phyloP scores from a whole-genome alignment of 2,113 vertebrate genomes.

The Alethe castanea region DNA sequence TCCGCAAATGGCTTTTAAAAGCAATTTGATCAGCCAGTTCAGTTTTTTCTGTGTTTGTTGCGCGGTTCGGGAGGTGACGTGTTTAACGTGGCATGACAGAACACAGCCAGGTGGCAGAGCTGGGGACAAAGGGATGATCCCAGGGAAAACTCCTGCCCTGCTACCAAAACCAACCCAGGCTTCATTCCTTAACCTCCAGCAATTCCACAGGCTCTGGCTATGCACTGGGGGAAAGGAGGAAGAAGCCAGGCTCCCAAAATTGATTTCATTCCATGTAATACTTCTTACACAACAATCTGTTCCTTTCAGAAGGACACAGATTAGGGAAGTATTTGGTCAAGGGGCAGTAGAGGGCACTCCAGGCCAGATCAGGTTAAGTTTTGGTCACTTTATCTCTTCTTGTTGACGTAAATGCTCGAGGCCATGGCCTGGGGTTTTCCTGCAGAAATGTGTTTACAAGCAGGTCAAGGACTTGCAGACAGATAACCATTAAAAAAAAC shows the following conservation, averaged over 20 bases:
- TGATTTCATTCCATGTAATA: conserved; percentile 34
- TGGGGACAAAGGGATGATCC: neutral
- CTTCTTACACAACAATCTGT: conserved; percentile 7
- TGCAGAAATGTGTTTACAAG: conserved; percentile 94
- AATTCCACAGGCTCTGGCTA: neutral
- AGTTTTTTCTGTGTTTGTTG: neutral
- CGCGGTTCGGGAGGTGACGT: neutral
- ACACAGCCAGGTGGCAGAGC: rapidly evolving
- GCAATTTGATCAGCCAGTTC: neutral
- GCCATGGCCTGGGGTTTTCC: conserved; percentile 83
- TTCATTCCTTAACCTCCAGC: neutral
- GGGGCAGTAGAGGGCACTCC: conserved; percentile 94
- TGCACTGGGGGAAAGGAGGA: neutral
- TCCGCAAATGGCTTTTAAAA: neutral
- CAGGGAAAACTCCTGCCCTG: neutral
- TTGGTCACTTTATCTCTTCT: conserved; percentile 90
- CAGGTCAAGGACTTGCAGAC: conserved; percentile 96
- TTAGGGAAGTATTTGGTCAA: conserved; percentile 83
- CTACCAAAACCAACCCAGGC: neutral
- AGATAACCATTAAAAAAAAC: conserved; percentile 95
- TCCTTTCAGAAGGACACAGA: conserved; percentile 72
- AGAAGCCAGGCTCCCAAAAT: neutral
- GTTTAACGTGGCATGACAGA: neutral
- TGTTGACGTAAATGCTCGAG: conserved; percentile 90
- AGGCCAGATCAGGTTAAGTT: conserved; percentile 92